These are phyloP conservation scores for Ophion ventricosus DNA, from an alignment of 2,888 invertebrate genomes.

Conservation along the genomic window DNA sequence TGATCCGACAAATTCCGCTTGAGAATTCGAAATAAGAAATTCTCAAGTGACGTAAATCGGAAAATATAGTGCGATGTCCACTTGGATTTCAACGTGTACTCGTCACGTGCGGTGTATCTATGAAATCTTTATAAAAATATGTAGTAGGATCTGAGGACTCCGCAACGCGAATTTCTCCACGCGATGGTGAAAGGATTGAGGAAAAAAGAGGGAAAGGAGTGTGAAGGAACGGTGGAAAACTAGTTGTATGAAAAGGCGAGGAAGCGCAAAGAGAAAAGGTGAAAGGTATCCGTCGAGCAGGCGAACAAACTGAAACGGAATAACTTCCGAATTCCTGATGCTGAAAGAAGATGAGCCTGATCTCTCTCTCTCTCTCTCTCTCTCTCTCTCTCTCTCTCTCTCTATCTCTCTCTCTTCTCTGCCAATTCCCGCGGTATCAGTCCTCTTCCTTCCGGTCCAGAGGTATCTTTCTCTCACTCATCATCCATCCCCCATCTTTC, in stretches of 20 bases:
- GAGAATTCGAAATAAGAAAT: too few relatives aligned
- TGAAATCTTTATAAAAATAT: too few relatives aligned
- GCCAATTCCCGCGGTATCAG: conserved; percentile 13
- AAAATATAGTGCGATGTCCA: too few relatives aligned
- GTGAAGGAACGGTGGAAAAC: conserved; percentile 29
- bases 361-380: background rate
- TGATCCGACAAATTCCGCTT: too few relatives aligned
- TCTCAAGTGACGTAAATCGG: too few relatives aligned
- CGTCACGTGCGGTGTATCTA: too few relatives aligned
- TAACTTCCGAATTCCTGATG: conserved; percentile 75
- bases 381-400: conserved; percentile 29
- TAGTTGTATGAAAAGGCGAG: conserved; percentile 49
- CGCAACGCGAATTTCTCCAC: too few relatives aligned
- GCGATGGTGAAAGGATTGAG: conserved; percentile 18
- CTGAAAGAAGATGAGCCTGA: conserved; percentile 49
- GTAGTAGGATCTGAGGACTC: too few relatives aligned
- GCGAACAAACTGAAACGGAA: conserved; percentile 71
- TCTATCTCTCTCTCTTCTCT: conserved; percentile 19
- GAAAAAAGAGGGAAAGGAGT: background rate
- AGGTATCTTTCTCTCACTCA: background rate
- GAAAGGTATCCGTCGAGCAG: conserved; percentile 54
- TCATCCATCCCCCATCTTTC: conserved; percentile 42
- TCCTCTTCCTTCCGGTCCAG: background rate
- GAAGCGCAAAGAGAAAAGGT: conserved; percentile 56
- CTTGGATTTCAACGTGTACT: too few relatives aligned